phyloP scores from a whole-genome alignment of 2,113 vertebrate species.

The Oceanites oceanicus region DNA sequence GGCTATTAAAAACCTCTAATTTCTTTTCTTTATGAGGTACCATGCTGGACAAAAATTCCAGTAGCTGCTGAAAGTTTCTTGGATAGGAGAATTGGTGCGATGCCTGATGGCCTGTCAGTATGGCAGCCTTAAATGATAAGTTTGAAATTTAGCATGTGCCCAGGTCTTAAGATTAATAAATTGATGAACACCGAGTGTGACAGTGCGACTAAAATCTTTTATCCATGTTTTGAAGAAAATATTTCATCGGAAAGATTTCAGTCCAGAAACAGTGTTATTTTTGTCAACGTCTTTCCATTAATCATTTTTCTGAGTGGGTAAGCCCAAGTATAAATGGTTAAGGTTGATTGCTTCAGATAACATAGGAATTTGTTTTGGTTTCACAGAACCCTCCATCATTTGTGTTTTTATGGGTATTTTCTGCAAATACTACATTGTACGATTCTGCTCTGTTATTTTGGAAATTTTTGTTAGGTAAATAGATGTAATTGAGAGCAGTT shows the following conservation, averaged over 20 bases:
- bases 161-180: background rate
- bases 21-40: slow-evolving; percentile 5
- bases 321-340: background rate
- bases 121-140: background rate
- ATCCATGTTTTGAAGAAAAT: background rate
- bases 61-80: slow-evolving; percentile 5
- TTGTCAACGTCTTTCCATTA: background rate
- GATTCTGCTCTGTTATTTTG: background rate
- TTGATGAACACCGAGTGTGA: background rate
- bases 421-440: background rate
- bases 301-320: background rate
- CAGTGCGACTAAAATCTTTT: background rate
- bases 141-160: background rate
- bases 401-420: background rate
- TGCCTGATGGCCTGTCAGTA: background rate
- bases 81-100: background rate
- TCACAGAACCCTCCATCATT: background rate
- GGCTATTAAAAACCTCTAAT: background rate
- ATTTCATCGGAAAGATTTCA: background rate
- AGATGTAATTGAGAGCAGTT: background rate
- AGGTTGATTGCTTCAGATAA: background rate
- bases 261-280: background rate
- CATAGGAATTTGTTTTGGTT: background rate
- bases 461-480: background rate
- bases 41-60: background rate